These are phyloP conservation scores for Cosmia trapezina DNA, from an alignment of 2,888 invertebrate genomes.

Conservation along the genomic window DNA sequence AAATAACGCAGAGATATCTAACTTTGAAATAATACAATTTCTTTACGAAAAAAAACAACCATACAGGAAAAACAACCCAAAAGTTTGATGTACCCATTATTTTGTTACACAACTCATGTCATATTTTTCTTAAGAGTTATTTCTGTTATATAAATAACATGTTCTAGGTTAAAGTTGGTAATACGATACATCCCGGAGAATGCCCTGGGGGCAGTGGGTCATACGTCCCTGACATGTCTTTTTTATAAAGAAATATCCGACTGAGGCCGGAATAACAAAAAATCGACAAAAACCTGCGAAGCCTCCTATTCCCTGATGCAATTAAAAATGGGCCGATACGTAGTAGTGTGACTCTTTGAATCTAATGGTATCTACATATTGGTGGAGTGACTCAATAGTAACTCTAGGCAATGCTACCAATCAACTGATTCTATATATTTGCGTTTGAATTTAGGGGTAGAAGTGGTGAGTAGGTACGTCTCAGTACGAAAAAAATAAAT, in stretches of 20 bases:
- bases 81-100: conserved; percentile 39
- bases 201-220: conserved; percentile 54
- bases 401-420: neutral
- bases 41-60: neutral
- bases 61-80: conserved; percentile 14
- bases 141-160: conserved; percentile 36
- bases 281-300: conserved; percentile 32
- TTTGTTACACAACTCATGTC: conserved; percentile 28
- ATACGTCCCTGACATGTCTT: conserved; percentile 53
- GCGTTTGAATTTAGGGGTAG: neutral
- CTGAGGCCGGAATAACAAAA: conserved; percentile 35
- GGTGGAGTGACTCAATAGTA: neutral
- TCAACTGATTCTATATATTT: neutral
- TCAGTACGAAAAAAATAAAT: neutral
- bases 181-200: conserved; percentile 46
- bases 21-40: conserved; percentile 28
- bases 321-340: conserved; percentile 49
- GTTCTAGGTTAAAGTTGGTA: conserved; percentile 51
- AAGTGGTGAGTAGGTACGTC: neutral
- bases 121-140: conserved; percentile 31
- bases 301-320: conserved; percentile 61
- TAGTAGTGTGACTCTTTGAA: conserved; percentile 18
- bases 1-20: neutral
- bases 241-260: conserved; percentile 57
- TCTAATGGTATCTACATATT: conserved; percentile 28